phyloP scores from a whole-genome alignment of 2,888 invertebrate species.

The Parnassius orleans region DNA sequence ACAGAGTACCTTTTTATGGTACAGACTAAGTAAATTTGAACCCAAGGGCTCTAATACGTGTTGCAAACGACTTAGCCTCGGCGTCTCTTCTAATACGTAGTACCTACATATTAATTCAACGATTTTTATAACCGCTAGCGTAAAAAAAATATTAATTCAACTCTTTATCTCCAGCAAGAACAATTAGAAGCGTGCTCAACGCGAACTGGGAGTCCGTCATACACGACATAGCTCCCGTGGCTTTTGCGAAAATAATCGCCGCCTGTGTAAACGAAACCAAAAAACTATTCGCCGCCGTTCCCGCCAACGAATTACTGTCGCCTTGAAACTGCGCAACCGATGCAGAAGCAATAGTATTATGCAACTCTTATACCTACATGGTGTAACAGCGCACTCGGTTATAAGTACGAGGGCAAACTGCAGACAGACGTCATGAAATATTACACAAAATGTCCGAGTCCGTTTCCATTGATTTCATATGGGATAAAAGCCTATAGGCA shows the following conservation, averaged over 20 bases:
- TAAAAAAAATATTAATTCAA: no score
- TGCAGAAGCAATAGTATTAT: neutral
- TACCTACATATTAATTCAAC: no score
- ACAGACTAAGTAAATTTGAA: no score
- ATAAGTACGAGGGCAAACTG: constrained; percentile 9
- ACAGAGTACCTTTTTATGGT: no score
- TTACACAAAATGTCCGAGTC: neutral
- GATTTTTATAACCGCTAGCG: no score
- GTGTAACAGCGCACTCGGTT: constrained; percentile 7
- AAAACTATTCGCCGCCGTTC: constrained; percentile 68
- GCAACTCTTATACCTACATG: constrained; percentile 6
- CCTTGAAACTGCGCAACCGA: constrained; percentile 38
- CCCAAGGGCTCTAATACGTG: no score
- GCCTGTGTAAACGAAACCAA: constrained; percentile 69
- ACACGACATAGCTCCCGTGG: constrained; percentile 68
- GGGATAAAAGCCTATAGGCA: neutral
- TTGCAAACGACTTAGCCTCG: no score
- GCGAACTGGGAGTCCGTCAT: constrained; percentile 75
- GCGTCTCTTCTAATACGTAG: no score
- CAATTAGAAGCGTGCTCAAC: constrained; percentile 66
- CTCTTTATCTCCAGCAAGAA: constrained; percentile 53
- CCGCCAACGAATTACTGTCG: constrained; percentile 51
- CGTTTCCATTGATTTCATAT: constrained; percentile 5
- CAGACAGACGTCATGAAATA: neutral
- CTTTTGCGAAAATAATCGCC: constrained; percentile 69